Evolutionary conservation across 1,140 invertebrate species (phyloP).

Genomic region (Ooceraea biroi): DNA sequence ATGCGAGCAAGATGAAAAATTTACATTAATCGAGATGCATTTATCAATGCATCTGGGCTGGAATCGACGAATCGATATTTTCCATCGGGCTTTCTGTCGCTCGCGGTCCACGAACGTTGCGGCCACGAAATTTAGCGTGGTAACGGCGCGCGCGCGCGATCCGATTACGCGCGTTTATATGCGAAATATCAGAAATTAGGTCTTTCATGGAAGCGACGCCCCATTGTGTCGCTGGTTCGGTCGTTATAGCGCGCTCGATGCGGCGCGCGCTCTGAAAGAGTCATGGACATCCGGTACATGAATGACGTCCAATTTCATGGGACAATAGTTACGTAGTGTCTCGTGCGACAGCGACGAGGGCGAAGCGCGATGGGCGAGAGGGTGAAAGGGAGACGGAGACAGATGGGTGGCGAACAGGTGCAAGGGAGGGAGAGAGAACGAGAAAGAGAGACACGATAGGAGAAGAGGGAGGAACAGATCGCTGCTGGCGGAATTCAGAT

Average conservation of each 20-base stretch:
- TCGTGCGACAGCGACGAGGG: conserved; percentile 49
- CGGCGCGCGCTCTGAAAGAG: conserved; percentile 66
- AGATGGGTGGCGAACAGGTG: conserved; percentile 11
- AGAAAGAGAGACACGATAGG: background rate
- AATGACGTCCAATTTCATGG: conserved; percentile 81
- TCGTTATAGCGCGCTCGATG: conserved; percentile 59
- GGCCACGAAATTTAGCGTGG: background rate
- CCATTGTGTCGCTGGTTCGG: conserved; percentile 33
- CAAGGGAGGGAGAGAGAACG: background rate
- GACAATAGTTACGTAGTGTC: conserved; percentile 75
- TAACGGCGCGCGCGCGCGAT: background rate
- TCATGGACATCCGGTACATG: conserved; percentile 76
- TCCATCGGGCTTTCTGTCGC: too few species aligned
- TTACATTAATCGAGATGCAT: background rate
- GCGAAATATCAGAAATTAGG: conserved; percentile 42
- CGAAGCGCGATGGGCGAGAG: conserved; percentile 19
- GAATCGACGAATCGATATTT: too few species aligned
- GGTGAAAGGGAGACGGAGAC: conserved; percentile 59
- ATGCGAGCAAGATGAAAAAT: background rate
- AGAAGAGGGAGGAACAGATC: conserved; percentile 39
- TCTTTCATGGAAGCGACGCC: conserved; percentile 42
- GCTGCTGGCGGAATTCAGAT: conserved; percentile 65
- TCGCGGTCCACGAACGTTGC: too few species aligned
- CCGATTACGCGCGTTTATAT: conserved; percentile 24
- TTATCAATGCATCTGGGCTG: too few species aligned